These are phyloP conservation scores for Penelope pileata DNA, from an alignment of 2,113 vertebrate species.

Conservation along the genomic window DNA sequence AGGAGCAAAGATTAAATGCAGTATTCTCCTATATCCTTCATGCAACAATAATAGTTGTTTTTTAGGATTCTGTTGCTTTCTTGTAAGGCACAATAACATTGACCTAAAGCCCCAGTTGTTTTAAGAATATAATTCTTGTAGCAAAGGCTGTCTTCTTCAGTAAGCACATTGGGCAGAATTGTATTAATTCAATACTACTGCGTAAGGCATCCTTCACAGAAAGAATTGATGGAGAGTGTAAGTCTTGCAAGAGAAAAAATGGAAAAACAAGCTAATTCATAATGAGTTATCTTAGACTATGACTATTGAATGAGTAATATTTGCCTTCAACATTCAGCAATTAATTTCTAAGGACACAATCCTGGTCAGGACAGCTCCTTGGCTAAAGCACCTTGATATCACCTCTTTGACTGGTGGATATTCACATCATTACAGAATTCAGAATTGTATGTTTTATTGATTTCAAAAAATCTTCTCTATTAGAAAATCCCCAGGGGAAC, in stretches of 20 bases:
- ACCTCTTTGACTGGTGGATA: neutral
- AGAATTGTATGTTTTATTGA: neutral
- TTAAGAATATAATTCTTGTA: neutral
- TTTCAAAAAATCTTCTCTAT: neutral
- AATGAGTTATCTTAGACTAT: neutral
- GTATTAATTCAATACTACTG: neutral
- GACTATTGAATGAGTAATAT: neutral
- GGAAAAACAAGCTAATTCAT: neutral
- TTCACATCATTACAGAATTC: neutral
- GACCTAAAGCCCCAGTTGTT: neutral
- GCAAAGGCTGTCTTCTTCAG: neutral
- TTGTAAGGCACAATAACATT: neutral
- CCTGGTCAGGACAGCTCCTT: neutral
- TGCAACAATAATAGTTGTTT: neutral
- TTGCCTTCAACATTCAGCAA: neutral
- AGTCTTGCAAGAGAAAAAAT: neutral
- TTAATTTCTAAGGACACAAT: neutral
- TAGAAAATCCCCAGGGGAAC: neutral
- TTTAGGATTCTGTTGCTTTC: neutral
- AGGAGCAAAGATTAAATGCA: neutral
- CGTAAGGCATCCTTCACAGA: neutral
- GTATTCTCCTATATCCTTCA: neutral
- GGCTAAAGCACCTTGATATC: accelerated
- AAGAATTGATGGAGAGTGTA: neutral
- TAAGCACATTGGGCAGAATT: neutral